Conservation (phyloP, 2,113 vertebrate species). For the Perca flavescens region DNA sequence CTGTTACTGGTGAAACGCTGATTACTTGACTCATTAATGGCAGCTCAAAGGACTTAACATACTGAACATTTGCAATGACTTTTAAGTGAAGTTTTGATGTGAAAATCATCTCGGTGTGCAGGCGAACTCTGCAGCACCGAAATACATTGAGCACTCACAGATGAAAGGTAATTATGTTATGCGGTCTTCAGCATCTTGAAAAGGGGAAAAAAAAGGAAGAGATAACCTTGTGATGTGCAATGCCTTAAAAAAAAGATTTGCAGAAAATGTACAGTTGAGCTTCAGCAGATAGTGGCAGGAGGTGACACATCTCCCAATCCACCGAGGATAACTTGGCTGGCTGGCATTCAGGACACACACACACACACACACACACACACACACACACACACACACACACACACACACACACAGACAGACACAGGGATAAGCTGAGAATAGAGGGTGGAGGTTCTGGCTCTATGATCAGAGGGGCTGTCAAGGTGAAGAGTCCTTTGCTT, state of each 20-base stretch:
- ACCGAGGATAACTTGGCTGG: slow-evolving; percentile 45
- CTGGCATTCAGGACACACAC: slow-evolving; percentile 40
- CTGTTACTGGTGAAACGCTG: not conserved
- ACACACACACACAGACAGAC: slow-evolving; percentile 20
- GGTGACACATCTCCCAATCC: slow-evolving; percentile 63
- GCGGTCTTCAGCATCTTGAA: not conserved
- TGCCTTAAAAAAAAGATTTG: not conserved
- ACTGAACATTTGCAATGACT: not conserved
- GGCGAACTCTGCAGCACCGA: not conserved
- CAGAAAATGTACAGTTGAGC: slow-evolving; percentile 22
- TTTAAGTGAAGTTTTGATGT: not conserved
- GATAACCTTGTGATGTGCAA: not conserved
- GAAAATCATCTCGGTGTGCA: not conserved
- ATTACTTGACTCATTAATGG: not conserved
- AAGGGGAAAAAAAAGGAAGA: not conserved
- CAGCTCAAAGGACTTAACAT: not conserved
- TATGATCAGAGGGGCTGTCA: slow-evolving; percentile 26
- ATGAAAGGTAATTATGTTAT: not conserved
- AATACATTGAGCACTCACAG: not conserved
- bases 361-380: no score
- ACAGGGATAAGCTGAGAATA: slow-evolving; percentile 40
- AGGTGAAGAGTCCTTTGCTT: slow-evolving; percentile 24
- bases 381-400: slow-evolving; percentile 13
- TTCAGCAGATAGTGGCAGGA: slow-evolving; percentile 36
- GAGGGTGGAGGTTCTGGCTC: slow-evolving; percentile 23